These are phyloP conservation scores for Caiman crocodilus DNA, from an alignment of 2,797 vertebrate species.

Conservation along the genomic window DNA sequence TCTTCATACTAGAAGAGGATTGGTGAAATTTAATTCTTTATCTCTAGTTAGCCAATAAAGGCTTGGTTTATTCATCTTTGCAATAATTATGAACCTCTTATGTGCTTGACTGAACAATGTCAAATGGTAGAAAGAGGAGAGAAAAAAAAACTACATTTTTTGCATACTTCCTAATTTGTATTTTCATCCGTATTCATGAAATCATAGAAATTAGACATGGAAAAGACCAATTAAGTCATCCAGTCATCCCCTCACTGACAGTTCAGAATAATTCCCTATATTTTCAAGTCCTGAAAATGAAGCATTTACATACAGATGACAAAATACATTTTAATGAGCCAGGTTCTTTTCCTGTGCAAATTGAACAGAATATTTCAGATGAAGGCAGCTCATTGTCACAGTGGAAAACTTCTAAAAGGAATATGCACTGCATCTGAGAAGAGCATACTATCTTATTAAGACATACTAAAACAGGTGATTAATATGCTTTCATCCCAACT, in stretches of 20 bases:
- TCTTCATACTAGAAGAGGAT: neutral
- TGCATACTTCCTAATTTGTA: slow-evolving; percentile 10
- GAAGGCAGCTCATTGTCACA: neutral
- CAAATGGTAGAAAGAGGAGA: neutral
- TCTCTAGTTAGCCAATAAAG: neutral
- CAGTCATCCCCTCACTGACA: neutral
- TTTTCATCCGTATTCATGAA: slow-evolving; percentile 33
- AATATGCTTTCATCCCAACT: neutral
- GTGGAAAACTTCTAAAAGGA: slow-evolving; percentile 7
- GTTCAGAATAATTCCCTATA: slow-evolving; percentile 30
- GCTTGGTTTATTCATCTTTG: neutral
- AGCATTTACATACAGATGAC: slow-evolving; percentile 34
- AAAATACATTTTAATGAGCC: slow-evolving; percentile 43
- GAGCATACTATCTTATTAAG: accelerated
- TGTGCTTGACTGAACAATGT: neutral
- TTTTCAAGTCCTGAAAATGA: slow-evolving; percentile 39
- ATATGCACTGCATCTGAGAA: neutral
- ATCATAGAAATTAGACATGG: slow-evolving; percentile 7
- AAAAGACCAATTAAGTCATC: slow-evolving; percentile 37
- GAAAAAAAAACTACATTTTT: neutral
- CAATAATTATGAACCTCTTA: neutral
- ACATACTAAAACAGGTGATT: neutral
- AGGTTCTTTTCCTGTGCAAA: neutral
- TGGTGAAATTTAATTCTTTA: neutral
- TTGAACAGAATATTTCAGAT: neutral